phyloP scores from a whole-genome alignment of 92 coral and sea anemone species.

The Zoanthus gigantus region DNA sequence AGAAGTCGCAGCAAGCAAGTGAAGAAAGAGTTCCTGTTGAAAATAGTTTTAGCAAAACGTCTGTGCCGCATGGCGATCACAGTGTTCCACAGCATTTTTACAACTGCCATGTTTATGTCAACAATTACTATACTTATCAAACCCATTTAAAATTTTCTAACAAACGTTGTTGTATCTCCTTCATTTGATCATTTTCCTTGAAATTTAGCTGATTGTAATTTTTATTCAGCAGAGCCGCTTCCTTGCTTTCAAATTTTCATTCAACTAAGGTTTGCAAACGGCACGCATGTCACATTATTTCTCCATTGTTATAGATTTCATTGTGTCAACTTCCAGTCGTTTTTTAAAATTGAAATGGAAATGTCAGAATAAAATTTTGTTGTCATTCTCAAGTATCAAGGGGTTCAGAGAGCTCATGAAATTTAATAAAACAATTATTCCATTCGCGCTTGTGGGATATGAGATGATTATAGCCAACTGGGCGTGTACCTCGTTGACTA shows the following conservation, averaged over 20 bases:
- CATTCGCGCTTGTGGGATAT: too few relatives aligned
- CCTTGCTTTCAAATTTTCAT: too few relatives aligned
- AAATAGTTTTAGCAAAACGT: slow-evolving; percentile 30
- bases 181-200: too few relatives aligned
- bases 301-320: slow-evolving; percentile 16
- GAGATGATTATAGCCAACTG: too few relatives aligned
- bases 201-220: neutral
- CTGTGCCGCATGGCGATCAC: slow-evolving; percentile 28
- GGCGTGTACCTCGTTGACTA: too few relatives aligned
- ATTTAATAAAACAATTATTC: too few relatives aligned
- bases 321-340: neutral
- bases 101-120: slow-evolving; percentile 31
- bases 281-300: too few relatives aligned
- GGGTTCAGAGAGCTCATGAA: too few relatives aligned
- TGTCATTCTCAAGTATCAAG: too few relatives aligned
- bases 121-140: slow-evolving; percentile 14
- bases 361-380: too few relatives aligned
- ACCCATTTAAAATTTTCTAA: slow-evolving; percentile 6
- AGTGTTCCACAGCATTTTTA: neutral
- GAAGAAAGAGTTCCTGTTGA: slow-evolving; percentile 21
- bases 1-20: neutral
- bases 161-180: slow-evolving; percentile 3
- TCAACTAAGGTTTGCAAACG: too few relatives aligned
- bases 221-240: slow-evolving; percentile 6
- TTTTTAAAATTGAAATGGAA: slow-evolving; percentile 15